Percentiles rank a stretch among this genome's conserved stretches.
Conservation (phyloP, 2,888 invertebrate species). For the Boloria euphrosyne region DNA sequence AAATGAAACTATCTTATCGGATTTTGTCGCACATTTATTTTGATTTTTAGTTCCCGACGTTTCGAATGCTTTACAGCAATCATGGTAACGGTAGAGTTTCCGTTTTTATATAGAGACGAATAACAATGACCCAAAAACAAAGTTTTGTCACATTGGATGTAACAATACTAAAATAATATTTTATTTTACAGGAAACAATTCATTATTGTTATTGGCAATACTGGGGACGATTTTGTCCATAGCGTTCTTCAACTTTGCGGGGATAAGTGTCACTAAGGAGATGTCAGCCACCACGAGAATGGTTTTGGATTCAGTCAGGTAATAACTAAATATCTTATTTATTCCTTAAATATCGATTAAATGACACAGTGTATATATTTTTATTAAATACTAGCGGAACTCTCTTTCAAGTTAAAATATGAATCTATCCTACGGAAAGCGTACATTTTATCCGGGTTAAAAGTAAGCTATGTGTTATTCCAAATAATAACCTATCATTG, state of each 20-base stretch:
- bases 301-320: slow-evolving; percentile 92
- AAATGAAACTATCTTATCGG: too few species aligned
- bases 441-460: too few species aligned
- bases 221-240: slow-evolving; percentile 91
- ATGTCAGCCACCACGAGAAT: slow-evolving; percentile 95
- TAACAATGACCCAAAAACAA: background rate
- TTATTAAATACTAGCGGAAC: too few species aligned
- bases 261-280: slow-evolving; percentile 95
- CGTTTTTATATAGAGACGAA: background rate
- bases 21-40: too few species aligned
- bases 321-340: background rate
- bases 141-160: background rate
- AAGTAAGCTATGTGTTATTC: too few species aligned
- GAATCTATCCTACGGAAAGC: too few species aligned
- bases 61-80: too few species aligned
- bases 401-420: too few species aligned
- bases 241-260: slow-evolving; percentile 96
- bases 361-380: too few species aligned
- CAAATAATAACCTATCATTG: too few species aligned
- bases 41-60: too few species aligned
- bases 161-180: background rate
- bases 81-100: too few species aligned
- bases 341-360: background rate
- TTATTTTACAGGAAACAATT: slow-evolving; percentile 63
- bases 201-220: slow-evolving; percentile 64